A percentile compares a stretch with the other conserved stretches of the same genome.
phyloP scores from a whole-genome alignment of 2,113 vertebrate genomes.

The Eclectus roratus region DNA sequence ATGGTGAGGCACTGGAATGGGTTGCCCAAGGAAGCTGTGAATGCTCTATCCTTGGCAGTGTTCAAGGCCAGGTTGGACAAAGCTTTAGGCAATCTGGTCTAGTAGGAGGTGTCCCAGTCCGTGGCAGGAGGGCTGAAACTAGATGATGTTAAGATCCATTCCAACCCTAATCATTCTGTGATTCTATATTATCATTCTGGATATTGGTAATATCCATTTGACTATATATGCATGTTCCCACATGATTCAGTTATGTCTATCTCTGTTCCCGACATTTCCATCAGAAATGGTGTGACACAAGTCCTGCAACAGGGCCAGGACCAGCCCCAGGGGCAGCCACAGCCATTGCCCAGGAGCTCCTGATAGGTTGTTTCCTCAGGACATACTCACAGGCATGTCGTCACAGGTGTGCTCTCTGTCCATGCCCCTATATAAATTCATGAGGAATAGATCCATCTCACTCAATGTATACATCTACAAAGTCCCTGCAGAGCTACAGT shows the following conservation, averaged over 20 bases:
- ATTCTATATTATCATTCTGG: neutral
- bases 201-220: neutral
- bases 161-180: neutral
- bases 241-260: neutral
- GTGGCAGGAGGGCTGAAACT: neutral
- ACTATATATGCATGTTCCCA: neutral
- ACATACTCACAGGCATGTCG: accelerated
- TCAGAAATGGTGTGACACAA: neutral
- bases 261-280: neutral
- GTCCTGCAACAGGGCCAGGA: neutral
- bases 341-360: neutral
- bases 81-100: neutral
- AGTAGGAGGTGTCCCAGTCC: neutral
- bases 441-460: neutral
- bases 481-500: neutral
- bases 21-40: neutral
- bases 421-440: neutral
- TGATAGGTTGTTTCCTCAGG: neutral
- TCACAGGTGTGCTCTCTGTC: neutral
- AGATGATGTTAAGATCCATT: neutral
- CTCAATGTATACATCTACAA: neutral
- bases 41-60: neutral
- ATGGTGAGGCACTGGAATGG: neutral
- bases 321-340: neutral
- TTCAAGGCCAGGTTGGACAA: neutral